Evolutionary conservation across 1,140 invertebrate species (phyloP).

Genomic region (Diachasma alloeum): DNA sequence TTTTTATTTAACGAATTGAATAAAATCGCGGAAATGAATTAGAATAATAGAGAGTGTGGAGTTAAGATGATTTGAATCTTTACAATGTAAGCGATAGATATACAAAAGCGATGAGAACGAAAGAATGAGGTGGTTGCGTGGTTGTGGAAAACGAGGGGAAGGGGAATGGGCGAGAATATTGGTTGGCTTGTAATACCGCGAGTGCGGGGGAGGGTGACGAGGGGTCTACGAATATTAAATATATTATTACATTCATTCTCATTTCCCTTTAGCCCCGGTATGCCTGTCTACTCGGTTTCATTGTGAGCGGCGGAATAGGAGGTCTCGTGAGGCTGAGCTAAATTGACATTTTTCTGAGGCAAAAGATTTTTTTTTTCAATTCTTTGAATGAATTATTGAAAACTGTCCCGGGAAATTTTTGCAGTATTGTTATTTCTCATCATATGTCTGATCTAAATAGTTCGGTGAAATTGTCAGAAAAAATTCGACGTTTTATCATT

Average conservation of each 20-base stretch:
- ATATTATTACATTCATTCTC: conserved; percentile 66
- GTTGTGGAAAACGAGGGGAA: conserved; percentile 25
- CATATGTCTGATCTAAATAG: no score
- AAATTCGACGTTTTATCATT: no score
- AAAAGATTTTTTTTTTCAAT: conserved; percentile 17
- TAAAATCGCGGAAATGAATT: no score
- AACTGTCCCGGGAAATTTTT: no score
- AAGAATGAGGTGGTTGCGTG: conserved; percentile 18
- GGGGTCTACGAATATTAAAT: conserved; percentile 63
- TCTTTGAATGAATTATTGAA: background rate
- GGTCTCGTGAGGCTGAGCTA: background rate
- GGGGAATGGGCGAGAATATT: conserved; percentile 61
- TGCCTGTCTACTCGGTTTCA: conserved; percentile 38
- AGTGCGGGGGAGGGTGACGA: conserved; percentile 46
- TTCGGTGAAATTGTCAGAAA: no score
- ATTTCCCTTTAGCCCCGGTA: conserved; percentile 56
- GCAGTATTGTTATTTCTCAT: no score
- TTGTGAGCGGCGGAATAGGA: conserved; percentile 33
- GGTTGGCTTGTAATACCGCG: conserved; percentile 63
- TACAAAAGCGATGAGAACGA: conserved; percentile 14
- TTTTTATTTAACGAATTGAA: no score
- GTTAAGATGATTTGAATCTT: background rate
- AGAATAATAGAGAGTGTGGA: background rate
- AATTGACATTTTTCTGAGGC: conserved; percentile 22
- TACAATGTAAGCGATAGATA: conserved; percentile 4